Evolutionary conservation across 2,888 invertebrate genomes (phyloP).

Genomic region (Zygaena filipendulae): DNA sequence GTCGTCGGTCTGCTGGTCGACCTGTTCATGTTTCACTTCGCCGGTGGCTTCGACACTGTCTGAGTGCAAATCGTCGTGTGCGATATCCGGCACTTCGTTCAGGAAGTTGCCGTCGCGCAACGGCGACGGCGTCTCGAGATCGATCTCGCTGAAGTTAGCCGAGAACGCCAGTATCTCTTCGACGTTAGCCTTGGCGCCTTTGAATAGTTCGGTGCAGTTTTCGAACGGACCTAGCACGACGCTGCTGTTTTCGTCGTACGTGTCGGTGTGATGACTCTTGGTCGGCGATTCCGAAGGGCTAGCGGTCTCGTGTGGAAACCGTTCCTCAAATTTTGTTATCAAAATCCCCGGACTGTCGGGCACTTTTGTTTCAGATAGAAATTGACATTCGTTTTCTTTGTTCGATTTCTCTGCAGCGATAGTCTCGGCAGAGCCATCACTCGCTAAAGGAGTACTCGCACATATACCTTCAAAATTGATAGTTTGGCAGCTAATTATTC

Average conservation of each 20-base stretch:
- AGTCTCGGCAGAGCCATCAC: constrained; percentile 33
- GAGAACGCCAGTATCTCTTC: constrained; percentile 64
- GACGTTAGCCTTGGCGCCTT: constrained; percentile 49
- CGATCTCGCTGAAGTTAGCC: constrained; percentile 62
- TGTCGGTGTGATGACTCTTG: constrained; percentile 54
- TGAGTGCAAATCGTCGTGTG: constrained; percentile 38
- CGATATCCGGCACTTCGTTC: constrained; percentile 56
- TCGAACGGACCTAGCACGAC: constrained; percentile 70
- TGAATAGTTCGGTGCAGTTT: constrained; percentile 63
- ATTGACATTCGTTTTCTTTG: constrained; percentile 22
- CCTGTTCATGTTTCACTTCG: constrained; percentile 28
- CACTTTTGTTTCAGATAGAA: constrained; percentile 29
- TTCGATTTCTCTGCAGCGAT: constrained; percentile 24
- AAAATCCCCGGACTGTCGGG: constrained; percentile 29
- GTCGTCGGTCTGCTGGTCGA: constrained; percentile 25
- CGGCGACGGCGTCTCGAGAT: constrained; percentile 57
- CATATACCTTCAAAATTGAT: constrained; percentile 22
- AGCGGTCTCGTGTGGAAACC: constrained; percentile 33
- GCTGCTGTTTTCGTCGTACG: constrained; percentile 59
- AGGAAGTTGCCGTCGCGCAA: constrained; percentile 53
- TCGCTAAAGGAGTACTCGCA: constrained; percentile 47
- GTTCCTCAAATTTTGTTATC: constrained; percentile 37
- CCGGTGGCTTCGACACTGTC: constrained; percentile 36
- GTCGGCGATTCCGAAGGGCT: constrained; percentile 59
- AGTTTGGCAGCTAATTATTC: constrained; percentile 24